Evolutionary conservation across 1,140 invertebrate species (phyloP).

Genomic region (Anoplophora glabripennis): DNA sequence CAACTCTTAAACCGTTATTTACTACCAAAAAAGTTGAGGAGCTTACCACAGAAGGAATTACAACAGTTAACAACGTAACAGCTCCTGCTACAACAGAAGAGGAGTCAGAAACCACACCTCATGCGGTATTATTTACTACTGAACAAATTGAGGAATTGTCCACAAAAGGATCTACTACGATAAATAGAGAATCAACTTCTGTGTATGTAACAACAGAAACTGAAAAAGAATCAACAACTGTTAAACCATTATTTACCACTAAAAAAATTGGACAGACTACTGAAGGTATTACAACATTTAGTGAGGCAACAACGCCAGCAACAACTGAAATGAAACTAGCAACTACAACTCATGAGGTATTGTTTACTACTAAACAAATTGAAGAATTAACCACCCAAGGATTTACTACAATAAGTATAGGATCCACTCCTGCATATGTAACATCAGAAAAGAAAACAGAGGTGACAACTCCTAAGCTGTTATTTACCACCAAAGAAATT

Average conservation of each 20-base stretch:
- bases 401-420: slow-evolving; percentile 32
- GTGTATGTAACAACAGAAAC: background rate
- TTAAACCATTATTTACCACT: slow-evolving; percentile 9
- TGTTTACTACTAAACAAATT: too few species aligned
- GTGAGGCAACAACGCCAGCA: too few species aligned
- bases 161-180: background rate
- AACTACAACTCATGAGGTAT: too few species aligned
- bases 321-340: too few species aligned
- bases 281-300: background rate
- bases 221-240: slow-evolving; percentile 1
- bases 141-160: slow-evolving; percentile 19
- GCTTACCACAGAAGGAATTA: background rate
- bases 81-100: background rate
- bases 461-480: too few species aligned
- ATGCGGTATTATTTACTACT: slow-evolving; percentile 15
- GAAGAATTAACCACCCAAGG: background rate
- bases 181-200: background rate
- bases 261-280: too few species aligned
- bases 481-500: too few species aligned
- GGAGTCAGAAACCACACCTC: background rate
- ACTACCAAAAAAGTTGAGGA: background rate
- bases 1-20: slow-evolving; percentile 16
- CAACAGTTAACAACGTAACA: background rate
- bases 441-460: background rate
- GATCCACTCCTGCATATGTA: background rate